phyloP scores from a whole-genome alignment of 2,113 vertebrate species.

The Bubo scandiacus region DNA sequence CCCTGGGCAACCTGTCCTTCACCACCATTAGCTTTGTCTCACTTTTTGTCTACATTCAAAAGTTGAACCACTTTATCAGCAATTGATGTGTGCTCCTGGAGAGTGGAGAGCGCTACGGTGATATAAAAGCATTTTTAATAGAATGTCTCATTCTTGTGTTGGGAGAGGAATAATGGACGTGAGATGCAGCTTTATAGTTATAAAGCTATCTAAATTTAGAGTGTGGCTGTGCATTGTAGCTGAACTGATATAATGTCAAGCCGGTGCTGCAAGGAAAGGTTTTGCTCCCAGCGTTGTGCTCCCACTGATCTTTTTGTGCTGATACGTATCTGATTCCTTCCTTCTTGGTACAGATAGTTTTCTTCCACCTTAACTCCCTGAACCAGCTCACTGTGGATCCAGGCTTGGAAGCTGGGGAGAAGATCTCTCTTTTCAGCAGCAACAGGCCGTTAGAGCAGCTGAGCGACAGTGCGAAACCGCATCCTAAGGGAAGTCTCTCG shows the following conservation, averaged over 20 bases:
- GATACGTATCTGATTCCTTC: not conserved
- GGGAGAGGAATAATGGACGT: not conserved
- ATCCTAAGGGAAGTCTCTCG: fast-evolving
- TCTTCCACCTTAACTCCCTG: not conserved
- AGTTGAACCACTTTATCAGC: not conserved
- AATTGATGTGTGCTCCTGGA: not conserved
- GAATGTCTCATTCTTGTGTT: not conserved
- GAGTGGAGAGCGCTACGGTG: not conserved
- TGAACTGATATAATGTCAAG: not conserved
- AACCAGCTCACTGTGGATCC: not conserved
- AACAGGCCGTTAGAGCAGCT: not conserved
- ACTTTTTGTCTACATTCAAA: not conserved
- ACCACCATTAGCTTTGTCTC: not conserved
- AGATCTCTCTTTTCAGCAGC: not conserved
- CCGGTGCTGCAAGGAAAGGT: not conserved
- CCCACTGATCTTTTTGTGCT: not conserved
- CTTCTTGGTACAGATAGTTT: not conserved
- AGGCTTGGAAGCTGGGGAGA: not conserved
- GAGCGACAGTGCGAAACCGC: not conserved
- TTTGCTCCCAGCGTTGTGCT: not conserved
- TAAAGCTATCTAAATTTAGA: constrained; percentile 38
- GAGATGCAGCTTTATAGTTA: not conserved
- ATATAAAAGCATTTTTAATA: not conserved
- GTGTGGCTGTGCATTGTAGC: not conserved
- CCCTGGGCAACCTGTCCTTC: not conserved